Conservation (phyloP, 2,888 invertebrate genomes). For the Tortricodes alternella region DNA sequence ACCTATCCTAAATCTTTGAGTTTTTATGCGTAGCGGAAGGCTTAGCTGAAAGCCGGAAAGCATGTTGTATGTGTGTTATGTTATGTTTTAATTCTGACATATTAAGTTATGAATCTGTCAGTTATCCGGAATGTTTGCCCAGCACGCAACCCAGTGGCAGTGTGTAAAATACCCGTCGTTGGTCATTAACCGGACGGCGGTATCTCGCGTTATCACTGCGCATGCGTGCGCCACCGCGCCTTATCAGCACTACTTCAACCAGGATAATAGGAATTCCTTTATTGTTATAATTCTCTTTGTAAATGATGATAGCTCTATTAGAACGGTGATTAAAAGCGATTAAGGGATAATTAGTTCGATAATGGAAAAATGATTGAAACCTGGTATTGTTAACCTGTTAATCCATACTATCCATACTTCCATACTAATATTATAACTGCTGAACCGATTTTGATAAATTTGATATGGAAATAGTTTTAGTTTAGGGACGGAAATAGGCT, state of each 20-base stretch:
- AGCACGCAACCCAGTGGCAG: neutral
- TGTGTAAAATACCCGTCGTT: conserved; percentile 18
- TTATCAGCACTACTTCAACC: conserved; percentile 17
- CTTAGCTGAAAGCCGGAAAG: conserved; percentile 5
- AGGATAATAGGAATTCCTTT: conserved; percentile 27
- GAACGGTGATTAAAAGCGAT: neutral
- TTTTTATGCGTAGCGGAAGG: neutral
- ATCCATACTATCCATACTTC: too few relatives aligned
- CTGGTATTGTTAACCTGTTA: too few relatives aligned
- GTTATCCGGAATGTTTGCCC: conserved; percentile 26
- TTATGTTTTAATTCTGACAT: conserved; percentile 13
- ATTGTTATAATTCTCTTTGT: conserved; percentile 16
- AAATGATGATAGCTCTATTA: neutral
- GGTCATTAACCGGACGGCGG: conserved; percentile 30
- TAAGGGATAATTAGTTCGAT: neutral
- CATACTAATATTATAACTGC: too few relatives aligned
- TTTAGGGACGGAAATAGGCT: too few relatives aligned
- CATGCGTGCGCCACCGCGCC: conserved; percentile 20
- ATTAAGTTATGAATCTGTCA: conserved; percentile 16
- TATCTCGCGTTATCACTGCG: conserved; percentile 22
- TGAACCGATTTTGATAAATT: too few relatives aligned
- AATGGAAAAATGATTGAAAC: neutral
- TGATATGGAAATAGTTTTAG: too few relatives aligned
- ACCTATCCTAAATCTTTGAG: too few relatives aligned
- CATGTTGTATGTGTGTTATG: too few relatives aligned